Evolutionary conservation across 1,140 invertebrate genomes (phyloP).

Genomic region (Scaptomyza montana): DNA sequence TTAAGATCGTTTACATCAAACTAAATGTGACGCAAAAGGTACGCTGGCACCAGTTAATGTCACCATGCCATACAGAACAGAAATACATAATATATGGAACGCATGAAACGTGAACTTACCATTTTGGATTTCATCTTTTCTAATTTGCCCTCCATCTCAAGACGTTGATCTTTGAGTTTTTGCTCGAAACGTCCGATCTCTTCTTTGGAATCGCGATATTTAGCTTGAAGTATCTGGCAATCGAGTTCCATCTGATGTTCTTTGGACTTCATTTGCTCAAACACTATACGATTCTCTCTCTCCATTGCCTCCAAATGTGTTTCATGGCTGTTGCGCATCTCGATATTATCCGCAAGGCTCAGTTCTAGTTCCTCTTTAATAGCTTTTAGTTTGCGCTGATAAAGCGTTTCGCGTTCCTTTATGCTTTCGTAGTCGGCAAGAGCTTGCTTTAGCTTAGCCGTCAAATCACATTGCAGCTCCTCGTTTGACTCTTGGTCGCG

Average conservation of each 20-base stretch:
- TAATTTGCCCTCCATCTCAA: constrained; percentile 87
- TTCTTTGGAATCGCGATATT: constrained; percentile 70
- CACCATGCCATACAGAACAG: neutral
- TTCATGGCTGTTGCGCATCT: constrained; percentile 2
- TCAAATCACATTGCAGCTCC: constrained; percentile 20
- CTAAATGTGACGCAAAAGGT: neutral
- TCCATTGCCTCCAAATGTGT: constrained; percentile 18
- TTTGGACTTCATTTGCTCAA: neutral
- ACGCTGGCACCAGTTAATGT: neutral
- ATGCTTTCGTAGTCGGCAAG: constrained; percentile 1
- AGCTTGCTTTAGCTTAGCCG: constrained; percentile 31
- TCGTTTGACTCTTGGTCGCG: constrained; percentile 29
- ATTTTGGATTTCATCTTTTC: constrained; percentile 89
- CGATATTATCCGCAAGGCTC: neutral
- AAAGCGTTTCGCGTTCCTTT: neutral
- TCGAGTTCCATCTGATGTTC: constrained; percentile 51
- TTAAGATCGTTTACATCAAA: neutral
- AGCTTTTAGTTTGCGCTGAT: neutral
- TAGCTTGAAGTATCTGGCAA: constrained; percentile 70
- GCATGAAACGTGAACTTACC: constrained; percentile 84
- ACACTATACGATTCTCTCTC: neutral
- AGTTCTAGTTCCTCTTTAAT: constrained; percentile 22
- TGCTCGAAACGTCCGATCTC: constrained; percentile 58
- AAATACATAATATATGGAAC: constrained; percentile 9
- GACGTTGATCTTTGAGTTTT: constrained; percentile 85